These are phyloP conservation scores for Sander vitreus DNA, from an alignment of 2,113 vertebrate species.

Conservation along the genomic window DNA sequence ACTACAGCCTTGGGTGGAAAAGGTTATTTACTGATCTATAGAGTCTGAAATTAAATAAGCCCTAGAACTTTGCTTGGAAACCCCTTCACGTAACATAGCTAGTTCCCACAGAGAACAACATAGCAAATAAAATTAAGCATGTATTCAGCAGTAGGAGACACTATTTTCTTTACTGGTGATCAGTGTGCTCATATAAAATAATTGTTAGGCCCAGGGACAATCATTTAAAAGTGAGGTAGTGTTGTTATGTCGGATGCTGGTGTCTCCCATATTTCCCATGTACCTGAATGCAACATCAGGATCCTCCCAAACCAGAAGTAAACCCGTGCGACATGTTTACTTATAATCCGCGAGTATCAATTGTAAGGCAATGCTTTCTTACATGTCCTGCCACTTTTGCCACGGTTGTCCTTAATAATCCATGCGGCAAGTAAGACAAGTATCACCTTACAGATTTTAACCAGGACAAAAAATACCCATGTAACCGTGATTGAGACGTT, in stretches of 20 bases:
- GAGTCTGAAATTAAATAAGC: background rate
- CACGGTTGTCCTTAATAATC: too few species aligned
- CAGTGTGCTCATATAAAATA: background rate
- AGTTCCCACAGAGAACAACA: background rate
- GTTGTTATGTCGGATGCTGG: rapidly evolving
- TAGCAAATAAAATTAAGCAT: background rate
- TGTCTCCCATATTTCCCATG: background rate
- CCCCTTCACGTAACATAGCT: background rate
- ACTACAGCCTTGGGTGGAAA: background rate
- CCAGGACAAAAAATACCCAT: rapidly evolving
- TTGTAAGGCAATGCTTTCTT: background rate
- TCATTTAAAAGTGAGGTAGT: background rate
- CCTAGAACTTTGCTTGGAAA: background rate
- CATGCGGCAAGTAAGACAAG: too few species aligned
- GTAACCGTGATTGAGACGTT: too few species aligned
- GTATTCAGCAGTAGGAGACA: too few species aligned
- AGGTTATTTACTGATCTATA: background rate
- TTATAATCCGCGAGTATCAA: rapidly evolving
- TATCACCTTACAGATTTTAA: rapidly evolving
- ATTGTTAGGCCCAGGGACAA: too few species aligned
- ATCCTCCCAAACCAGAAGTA: conserved; percentile 57
- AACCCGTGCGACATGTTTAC: rapidly evolving
- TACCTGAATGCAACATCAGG: background rate
- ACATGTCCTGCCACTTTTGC: rapidly evolving
- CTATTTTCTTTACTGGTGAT: background rate